Evolutionary conservation across 2,888 invertebrate genomes (phyloP).

Genomic region (Apoda limacodes): DNA sequence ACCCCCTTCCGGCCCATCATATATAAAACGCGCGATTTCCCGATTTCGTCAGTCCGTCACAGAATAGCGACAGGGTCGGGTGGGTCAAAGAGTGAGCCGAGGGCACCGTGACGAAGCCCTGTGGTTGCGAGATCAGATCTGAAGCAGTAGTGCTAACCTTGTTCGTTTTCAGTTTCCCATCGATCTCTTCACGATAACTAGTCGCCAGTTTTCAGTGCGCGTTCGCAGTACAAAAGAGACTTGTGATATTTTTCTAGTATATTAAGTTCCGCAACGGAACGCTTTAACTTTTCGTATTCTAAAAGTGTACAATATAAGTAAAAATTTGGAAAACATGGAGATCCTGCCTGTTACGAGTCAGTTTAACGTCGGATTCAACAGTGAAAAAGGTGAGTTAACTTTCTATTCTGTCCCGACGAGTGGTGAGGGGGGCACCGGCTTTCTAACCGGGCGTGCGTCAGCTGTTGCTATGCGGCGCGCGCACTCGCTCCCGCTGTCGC

Average conservation of each 20-base stretch:
- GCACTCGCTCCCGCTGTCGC: conserved; percentile 25
- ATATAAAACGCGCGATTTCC: conserved; percentile 55
- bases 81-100: conserved; percentile 53
- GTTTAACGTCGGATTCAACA: conserved; percentile 81
- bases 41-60: conserved; percentile 61
- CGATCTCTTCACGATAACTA: conserved; percentile 59
- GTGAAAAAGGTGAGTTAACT: conserved; percentile 77
- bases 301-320: conserved; percentile 70
- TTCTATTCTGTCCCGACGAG: conserved; percentile 41
- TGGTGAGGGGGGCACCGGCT: conserved; percentile 44
- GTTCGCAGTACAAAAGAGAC: conserved; percentile 66
- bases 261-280: conserved; percentile 60
- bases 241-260: conserved; percentile 69
- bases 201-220: conserved; percentile 61
- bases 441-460: conserved; percentile 46
- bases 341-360: conserved; percentile 82
- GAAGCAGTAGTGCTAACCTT: conserved; percentile 58
- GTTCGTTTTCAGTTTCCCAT: conserved; percentile 52
- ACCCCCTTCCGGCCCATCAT: conserved; percentile 48
- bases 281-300: conserved; percentile 44
- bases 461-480: conserved; percentile 63
- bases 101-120: conserved; percentile 62
- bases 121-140: conserved; percentile 68
- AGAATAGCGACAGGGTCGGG: conserved; percentile 61
- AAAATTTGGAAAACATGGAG: conserved; percentile 78